A percentile compares a stretch with the other conserved stretches of the same genome.
Conservation (phyloP, 2,888 invertebrate species). For the Meghimatium bilineatum region DNA sequence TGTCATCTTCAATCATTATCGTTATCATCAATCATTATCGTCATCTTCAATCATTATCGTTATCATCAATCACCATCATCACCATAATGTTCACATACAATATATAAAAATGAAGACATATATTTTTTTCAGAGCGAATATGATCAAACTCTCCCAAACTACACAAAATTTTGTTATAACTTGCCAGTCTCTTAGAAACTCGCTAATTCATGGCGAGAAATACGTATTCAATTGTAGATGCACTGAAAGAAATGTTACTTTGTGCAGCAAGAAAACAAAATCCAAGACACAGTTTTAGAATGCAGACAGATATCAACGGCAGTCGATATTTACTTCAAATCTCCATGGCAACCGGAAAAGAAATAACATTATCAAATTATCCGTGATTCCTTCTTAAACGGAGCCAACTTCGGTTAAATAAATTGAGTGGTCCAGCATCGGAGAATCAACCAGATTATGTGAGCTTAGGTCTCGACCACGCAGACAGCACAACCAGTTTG, state of each 20-base stretch:
- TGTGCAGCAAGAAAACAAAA: neutral
- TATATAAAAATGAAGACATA: too few species aligned
- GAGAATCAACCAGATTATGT: conserved; percentile 23
- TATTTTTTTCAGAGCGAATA: too few species aligned
- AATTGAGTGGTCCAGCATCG: conserved; percentile 21
- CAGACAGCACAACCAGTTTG: conserved; percentile 24
- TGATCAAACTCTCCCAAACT: too few species aligned
- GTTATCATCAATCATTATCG: too few species aligned
- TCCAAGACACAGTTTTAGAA: neutral
- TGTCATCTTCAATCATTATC: too few species aligned
- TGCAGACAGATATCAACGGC: conserved; percentile 28
- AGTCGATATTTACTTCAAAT: conserved; percentile 26
- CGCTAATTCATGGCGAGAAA: too few species aligned
- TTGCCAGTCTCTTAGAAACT: too few species aligned
- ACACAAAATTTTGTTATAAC: too few species aligned
- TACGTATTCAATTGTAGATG: too few species aligned
- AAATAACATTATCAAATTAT: conserved; percentile 40
- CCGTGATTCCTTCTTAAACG: conserved; percentile 12
- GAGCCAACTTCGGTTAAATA: conserved; percentile 10
- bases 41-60: too few species aligned
- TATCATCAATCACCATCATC: too few species aligned
- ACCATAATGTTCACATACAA: too few species aligned
- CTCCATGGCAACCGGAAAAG: conserved; percentile 23
- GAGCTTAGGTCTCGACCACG: conserved; percentile 1
- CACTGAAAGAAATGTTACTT: neutral